Evolutionary conservation across 2,113 vertebrate genomes (phyloP).

Genomic region (Stomatorhinus ivindoensis): DNA sequence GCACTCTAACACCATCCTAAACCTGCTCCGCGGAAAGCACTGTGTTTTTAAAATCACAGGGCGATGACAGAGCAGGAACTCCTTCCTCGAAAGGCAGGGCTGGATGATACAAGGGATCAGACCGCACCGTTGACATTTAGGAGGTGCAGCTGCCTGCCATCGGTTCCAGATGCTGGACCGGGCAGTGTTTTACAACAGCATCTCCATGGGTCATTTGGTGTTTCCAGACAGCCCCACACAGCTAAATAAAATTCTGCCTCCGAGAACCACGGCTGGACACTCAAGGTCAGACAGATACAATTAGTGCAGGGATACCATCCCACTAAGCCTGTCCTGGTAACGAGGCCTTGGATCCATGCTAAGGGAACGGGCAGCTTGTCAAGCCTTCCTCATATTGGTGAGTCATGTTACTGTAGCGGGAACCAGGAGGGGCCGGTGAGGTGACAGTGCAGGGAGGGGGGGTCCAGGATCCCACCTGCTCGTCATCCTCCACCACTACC

Average conservation of each 20-base stretch:
- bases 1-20: neutral
- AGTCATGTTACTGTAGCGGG: neutral
- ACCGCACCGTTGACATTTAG: neutral
- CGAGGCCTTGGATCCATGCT: neutral
- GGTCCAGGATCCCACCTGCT: slow-evolving; percentile 67
- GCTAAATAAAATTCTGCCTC: neutral
- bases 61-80: neutral
- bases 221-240: neutral
- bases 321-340: neutral
- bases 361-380: neutral
- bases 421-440: neutral
- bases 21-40: neutral
- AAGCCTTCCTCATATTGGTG: neutral
- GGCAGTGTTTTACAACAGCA: neutral
- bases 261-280: neutral
- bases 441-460: neutral
- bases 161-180: neutral
- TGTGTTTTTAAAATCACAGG: neutral
- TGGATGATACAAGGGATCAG: neutral
- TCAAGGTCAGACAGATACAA: neutral
- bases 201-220: neutral
- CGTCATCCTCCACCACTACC: slow-evolving; percentile 95
- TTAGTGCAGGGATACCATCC: neutral
- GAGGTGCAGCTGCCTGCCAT: neutral
- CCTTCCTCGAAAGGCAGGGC: neutral